Evolutionary conservation across 2,888 invertebrate species (phyloP), one percentile per base, ranked within the genome.

Genomic region (Nezara viridula): DNA sequence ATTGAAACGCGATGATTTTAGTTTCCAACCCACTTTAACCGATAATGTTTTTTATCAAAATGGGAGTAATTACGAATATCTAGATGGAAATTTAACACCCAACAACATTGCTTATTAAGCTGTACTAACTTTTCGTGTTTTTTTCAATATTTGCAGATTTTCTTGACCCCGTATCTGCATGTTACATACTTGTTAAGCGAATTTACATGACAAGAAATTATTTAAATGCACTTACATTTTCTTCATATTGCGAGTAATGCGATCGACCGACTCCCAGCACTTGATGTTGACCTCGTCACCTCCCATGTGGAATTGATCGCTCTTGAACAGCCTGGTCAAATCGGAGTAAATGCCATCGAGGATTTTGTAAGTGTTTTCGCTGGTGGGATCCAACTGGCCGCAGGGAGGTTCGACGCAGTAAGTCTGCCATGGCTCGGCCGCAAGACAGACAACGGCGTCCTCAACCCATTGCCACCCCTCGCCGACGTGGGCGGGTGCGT

Each of bases 321-420:
- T 90, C 5, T 90, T 89, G 88, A 92, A 92, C 50, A 91, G 40
- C 19, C 85, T 81, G n/a, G 89, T 86, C 90, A 91, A 91, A 89
- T 92, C 92, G 1, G 55, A 90, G 92, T 96, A 97, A n/a, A 97
- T 93, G 90, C 95, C 94, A 81, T 94, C 93, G 50, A 97, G 93
- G 2, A 96, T 94, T 0, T 93, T 92, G 92, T 96, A 96, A 91
- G 96, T 94, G 87, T 95, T 94, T 0, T 95, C 94, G 92, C 96
- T 97, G 2, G 95, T 94, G 0, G 97, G 96, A 92, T 97, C 97
- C 24, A 97, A 93, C 92, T 97, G 97, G 0, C 97, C 97, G 91
- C 97, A 97, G 0, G 97, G 97, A 5, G 97, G 97, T 92, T 97
- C 96, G 88, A 96, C 95, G 92, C 97, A 97, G 90, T 93, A 95